Percentiles rank a stretch among this genome's conserved stretches.
phyloP scores from a whole-genome alignment of 2,888 invertebrate genomes.

The Acrobasis suavella region DNA sequence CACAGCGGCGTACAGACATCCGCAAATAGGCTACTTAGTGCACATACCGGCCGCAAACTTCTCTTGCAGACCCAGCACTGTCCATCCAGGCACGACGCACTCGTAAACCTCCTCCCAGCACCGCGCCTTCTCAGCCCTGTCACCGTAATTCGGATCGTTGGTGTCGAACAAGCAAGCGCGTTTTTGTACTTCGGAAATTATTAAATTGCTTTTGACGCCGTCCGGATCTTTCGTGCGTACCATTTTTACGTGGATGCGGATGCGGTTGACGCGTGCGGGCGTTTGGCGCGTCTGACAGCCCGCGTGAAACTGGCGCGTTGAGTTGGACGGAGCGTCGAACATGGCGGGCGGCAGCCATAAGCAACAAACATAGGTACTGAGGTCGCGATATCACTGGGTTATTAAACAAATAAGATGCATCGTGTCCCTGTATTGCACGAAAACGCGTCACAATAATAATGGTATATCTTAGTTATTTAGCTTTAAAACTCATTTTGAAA shows the following conservation, averaged over 20 bases:
- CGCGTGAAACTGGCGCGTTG: slow-evolving; percentile 75
- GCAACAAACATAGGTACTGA: slow-evolving; percentile 65
- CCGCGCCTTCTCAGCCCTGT: slow-evolving; percentile 70
- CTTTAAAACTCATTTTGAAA: neutral
- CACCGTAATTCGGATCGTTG: slow-evolving; percentile 69
- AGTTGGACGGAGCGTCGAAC: slow-evolving; percentile 56
- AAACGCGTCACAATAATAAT: neutral
- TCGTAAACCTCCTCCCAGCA: slow-evolving; percentile 77
- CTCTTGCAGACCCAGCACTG: slow-evolving; percentile 62
- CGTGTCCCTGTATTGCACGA: slow-evolving; percentile 29
- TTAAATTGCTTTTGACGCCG: slow-evolving; percentile 68
- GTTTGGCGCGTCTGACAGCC: slow-evolving; percentile 62
- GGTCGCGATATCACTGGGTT: slow-evolving; percentile 64
- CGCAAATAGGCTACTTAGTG: slow-evolving; percentile 48
- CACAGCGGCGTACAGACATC: slow-evolving; percentile 37
- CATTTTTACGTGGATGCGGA: slow-evolving; percentile 53
- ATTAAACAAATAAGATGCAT: slow-evolving; percentile 75
- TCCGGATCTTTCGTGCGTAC: slow-evolving; percentile 69
- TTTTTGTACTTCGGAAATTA: slow-evolving; percentile 70
- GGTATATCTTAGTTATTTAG: too few relatives aligned
- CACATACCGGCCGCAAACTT: slow-evolving; percentile 74
- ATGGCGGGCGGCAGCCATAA: slow-evolving; percentile 66
- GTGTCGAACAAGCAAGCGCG: slow-evolving; percentile 71
- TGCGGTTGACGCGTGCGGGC: slow-evolving; percentile 47
- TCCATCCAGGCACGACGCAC: slow-evolving; percentile 72